These are phyloP conservation scores for Machimus rusticus DNA, from an alignment of 2,888 invertebrate species.

Conservation along the genomic window DNA sequence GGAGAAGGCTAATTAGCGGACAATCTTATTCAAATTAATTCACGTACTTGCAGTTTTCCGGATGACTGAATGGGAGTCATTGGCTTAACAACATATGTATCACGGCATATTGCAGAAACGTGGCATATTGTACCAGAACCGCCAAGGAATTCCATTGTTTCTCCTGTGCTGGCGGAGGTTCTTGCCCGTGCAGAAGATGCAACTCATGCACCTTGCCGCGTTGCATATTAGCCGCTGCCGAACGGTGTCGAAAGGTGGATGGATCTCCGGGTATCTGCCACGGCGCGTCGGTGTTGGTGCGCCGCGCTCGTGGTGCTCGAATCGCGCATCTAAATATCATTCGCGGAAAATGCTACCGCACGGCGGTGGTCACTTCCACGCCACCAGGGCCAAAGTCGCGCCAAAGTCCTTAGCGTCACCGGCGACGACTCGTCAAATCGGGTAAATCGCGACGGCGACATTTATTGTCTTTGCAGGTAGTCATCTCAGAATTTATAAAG, in stretches of 20 bases:
- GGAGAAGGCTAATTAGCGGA: constrained; percentile 40
- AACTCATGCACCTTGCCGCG: constrained; percentile 23
- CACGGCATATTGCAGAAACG: constrained; percentile 41
- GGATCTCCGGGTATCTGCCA: background rate
- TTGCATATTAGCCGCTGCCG: constrained; percentile 16
- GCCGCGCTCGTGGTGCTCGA: background rate
- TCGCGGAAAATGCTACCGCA: background rate
- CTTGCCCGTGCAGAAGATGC: background rate
- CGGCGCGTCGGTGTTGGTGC: background rate
- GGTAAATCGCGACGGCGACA: background rate
- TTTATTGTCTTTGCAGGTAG: constrained; percentile 13
- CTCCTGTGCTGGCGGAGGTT: background rate
- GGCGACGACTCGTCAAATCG: constrained; percentile 12
- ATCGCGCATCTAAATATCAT: background rate
- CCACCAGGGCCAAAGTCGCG: background rate
- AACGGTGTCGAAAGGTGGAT: constrained; percentile 31
- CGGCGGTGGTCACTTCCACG: background rate
- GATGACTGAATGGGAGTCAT: constrained; percentile 42
- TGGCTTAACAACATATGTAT: constrained; percentile 39
- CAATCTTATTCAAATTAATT: constrained; percentile 43
- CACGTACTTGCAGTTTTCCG: constrained; percentile 40
- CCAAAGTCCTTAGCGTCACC: background rate
- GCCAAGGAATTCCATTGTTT: constrained; percentile 37
- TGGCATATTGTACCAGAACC: constrained; percentile 38
- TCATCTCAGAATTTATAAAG: constrained; percentile 30